Evolutionary conservation across 23 tunicate genomes (phyloP).

Genomic region (Halocynthia aurantium): DNA sequence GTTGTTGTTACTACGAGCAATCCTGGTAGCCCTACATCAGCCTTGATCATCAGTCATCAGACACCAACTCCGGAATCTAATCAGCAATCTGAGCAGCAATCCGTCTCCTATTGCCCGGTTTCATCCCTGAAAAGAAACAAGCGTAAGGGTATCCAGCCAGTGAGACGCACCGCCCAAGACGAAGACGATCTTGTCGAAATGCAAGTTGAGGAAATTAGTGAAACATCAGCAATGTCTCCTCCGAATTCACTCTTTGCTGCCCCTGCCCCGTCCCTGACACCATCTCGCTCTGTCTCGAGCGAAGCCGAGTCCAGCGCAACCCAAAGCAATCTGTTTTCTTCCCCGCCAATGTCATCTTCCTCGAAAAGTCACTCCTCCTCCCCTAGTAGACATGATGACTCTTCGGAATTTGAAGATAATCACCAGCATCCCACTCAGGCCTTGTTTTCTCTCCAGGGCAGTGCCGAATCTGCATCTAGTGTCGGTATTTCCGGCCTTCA

Average conservation of each 20-base stretch:
- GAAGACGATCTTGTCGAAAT: neutral
- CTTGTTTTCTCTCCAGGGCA: neutral
- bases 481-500: constrained; percentile 1
- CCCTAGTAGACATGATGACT: neutral
- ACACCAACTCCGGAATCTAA: neutral
- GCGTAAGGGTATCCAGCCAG: constrained; percentile 44
- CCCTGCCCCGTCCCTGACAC: neutral
- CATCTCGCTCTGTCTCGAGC: neutral
- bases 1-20: neutral
- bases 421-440: neutral
- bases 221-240: constrained; percentile 9
- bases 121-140: constrained; percentile 28
- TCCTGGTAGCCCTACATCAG: neutral
- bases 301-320: neutral
- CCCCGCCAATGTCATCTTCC: constrained; percentile 1
- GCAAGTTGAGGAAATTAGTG: neutral
- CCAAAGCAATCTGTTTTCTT: constrained; percentile 2
- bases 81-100: no score
- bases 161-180: constrained; percentile 7
- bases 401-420: constrained; percentile 7
- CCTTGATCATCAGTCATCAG: neutral
- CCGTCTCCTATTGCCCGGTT: no score
- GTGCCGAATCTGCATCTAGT: neutral
- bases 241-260: constrained; percentile 10
- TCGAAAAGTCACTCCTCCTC: constrained; percentile 4